Evolutionary conservation across 1,140 invertebrate species (phyloP), one percentile per base, ranked within the genome.

Genomic region (Listronotus oregonensis): DNA sequence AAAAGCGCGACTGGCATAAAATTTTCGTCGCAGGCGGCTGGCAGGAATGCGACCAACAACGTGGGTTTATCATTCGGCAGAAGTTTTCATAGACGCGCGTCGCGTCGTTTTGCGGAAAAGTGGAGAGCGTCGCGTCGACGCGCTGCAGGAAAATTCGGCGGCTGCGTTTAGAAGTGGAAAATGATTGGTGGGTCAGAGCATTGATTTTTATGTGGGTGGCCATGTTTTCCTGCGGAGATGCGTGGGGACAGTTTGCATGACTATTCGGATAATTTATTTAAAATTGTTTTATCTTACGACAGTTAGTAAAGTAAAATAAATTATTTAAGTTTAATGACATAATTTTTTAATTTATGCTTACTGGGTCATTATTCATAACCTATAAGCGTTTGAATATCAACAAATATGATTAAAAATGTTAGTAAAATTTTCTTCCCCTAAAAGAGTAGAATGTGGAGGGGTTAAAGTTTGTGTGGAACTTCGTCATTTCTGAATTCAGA

Each of bases 41-140:
- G 11, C 42, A 44, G 42, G 42, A 44, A 44, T 44, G n/a, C 14
- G 17, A 18, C 42, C 42, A 44, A 44, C 42, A 44, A 18, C 42
- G 42, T 44, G 17, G 42, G 10, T 15, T 44, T 44, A 44, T 44
- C 42, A 44, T 4, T 44, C 14, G 6, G 42, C 42, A 44, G 42
- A 12, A 44, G 17, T 18, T 15, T 44, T 11, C n/a, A 18, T 15
- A 18, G 42, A 44, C 42, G 42, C 42, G 42, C 42, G n/a, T 8
- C 42, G n/a, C 42, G 42, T 18, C n/a, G 4, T 12, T 43, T 43
- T 15, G 1, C 5, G 42, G 42, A 15, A 15, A 14, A 18, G n/a
- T 44, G n/a, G 1, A n/a, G 4, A 44, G 42, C n/a, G 17, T 44
- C n/a, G 42, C 42, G 42, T 43, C 42, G 42, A 43, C 42, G 10